Evolutionary conservation across 2,888 invertebrate species (phyloP).

Genomic region (Macroteleia sp.): DNA sequence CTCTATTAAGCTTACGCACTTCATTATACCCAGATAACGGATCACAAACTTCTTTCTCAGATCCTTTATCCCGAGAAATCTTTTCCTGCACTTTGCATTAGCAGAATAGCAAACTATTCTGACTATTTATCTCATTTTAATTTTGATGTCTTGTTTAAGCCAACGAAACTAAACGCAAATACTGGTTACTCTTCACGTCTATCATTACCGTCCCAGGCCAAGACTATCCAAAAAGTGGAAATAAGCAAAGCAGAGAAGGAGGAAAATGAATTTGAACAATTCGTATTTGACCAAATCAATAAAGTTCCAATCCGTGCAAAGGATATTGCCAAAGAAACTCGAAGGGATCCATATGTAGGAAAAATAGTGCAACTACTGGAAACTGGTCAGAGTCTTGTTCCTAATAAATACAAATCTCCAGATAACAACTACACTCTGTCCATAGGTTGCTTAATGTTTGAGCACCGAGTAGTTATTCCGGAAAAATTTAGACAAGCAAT

Average conservation of each 20-base stretch:
- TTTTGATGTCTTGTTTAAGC: slow-evolving; percentile 12
- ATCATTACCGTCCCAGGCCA: neutral
- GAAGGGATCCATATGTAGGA: slow-evolving; percentile 19
- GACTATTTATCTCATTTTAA: slow-evolving; percentile 35
- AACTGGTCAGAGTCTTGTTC: neutral
- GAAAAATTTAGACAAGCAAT: neutral
- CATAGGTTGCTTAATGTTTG: slow-evolving; percentile 6
- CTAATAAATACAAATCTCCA: slow-evolving; percentile 5
- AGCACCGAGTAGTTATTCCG: slow-evolving; percentile 1
- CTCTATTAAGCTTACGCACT: neutral
- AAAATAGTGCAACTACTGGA: slow-evolving; percentile 24
- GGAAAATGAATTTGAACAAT: slow-evolving; percentile 18
- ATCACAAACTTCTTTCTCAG: too few species aligned
- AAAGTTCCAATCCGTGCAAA: slow-evolving; percentile 24
- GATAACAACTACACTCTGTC: neutral
- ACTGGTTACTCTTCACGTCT: slow-evolving; percentile 25
- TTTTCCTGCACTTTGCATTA: slow-evolving; percentile 32
- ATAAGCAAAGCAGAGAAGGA: neutral
- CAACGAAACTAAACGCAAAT: slow-evolving; percentile 31
- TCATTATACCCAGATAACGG: neutral
- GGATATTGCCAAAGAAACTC: slow-evolving; percentile 16
- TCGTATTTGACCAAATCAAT: slow-evolving; percentile 16
- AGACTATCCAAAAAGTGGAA: neutral
- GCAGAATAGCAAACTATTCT: slow-evolving; percentile 37
- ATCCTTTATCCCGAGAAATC: slow-evolving; percentile 17